phyloP scores from a whole-genome alignment of 2,888 invertebrate species.

The Amblyteles armatorius region DNA sequence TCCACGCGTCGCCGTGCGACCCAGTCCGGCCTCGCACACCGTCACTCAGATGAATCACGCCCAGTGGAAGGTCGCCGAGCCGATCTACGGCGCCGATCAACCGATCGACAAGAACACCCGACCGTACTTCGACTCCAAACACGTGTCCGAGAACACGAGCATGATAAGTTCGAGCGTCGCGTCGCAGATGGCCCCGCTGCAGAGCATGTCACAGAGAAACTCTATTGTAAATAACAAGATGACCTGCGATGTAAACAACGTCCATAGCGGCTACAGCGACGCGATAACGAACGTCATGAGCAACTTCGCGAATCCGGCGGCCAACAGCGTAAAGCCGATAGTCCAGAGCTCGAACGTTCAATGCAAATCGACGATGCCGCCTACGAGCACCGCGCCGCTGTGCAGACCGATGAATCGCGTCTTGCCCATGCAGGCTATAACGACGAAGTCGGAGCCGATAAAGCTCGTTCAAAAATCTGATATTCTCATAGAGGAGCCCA shows the following conservation, averaged over 20 bases:
- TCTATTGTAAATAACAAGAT: slow-evolving; percentile 77
- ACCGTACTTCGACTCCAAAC: slow-evolving; percentile 82
- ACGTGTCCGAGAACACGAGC: slow-evolving; percentile 82
- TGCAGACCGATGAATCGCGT: slow-evolving; percentile 92
- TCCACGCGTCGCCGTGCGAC: slow-evolving; percentile 81
- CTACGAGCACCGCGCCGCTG: slow-evolving; percentile 78
- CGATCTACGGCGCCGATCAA: slow-evolving; percentile 77
- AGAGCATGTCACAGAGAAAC: slow-evolving; percentile 77
- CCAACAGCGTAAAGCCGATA: slow-evolving; percentile 66
- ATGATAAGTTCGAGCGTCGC: slow-evolving; percentile 82
- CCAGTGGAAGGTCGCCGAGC: slow-evolving; percentile 78
- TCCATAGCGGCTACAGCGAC: slow-evolving; percentile 76
- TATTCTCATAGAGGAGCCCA: slow-evolving; percentile 78
- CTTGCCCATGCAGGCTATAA: slow-evolving; percentile 90
- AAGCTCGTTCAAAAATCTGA: slow-evolving; percentile 76
- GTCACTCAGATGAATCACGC: slow-evolving; percentile 70
- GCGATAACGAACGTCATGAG: slow-evolving; percentile 68
- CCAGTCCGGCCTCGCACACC: slow-evolving; percentile 78
- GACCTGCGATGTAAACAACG: slow-evolving; percentile 76
- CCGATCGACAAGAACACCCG: slow-evolving; percentile 77
- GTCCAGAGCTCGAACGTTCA: slow-evolving; percentile 80
- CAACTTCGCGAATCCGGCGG: slow-evolving; percentile 62
- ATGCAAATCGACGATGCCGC: slow-evolving; percentile 81
- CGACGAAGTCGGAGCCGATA: slow-evolving; percentile 85
- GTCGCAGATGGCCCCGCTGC: slow-evolving; percentile 78